A percentile compares a stretch with the other conserved stretches of the same genome.
Conservation (phyloP, 2,113 vertebrate species). For the Melanocharis versteri region DNA sequence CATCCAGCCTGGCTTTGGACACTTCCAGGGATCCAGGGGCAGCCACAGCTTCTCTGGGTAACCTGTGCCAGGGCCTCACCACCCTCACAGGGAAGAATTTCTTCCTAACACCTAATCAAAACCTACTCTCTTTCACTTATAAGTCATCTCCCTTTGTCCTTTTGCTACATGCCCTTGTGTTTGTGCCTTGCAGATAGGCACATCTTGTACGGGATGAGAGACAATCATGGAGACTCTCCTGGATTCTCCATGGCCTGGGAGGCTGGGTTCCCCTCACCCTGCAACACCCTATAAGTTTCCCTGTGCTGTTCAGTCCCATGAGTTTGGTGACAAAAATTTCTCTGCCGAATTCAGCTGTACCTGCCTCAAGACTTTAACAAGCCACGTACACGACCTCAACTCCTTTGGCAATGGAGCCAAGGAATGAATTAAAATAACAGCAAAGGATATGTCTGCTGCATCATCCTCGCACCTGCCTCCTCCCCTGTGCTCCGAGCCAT, state of each 20-base stretch:
- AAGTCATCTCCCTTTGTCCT: background rate
- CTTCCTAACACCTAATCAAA: background rate
- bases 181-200: background rate
- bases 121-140: background rate
- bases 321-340: background rate
- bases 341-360: background rate
- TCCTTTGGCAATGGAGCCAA: background rate
- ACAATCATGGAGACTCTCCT: rapidly evolving
- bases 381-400: background rate
- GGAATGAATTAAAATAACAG: background rate
- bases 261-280: background rate
- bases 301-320: background rate
- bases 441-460: background rate
- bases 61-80: background rate
- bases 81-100: background rate
- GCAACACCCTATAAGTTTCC: background rate
- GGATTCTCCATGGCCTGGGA: background rate
- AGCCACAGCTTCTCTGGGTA: background rate
- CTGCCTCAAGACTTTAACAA: rapidly evolving
- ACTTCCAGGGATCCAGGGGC: background rate
- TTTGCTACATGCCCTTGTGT: background rate
- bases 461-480: background rate
- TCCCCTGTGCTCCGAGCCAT: background rate
- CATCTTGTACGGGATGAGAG: background rate
- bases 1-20: rapidly evolving